A percentile compares a stretch with the other conserved stretches of the same genome.
Evolutionary conservation across 2,888 invertebrate species (phyloP).

Genomic region (Drosophila barbarae): DNA sequence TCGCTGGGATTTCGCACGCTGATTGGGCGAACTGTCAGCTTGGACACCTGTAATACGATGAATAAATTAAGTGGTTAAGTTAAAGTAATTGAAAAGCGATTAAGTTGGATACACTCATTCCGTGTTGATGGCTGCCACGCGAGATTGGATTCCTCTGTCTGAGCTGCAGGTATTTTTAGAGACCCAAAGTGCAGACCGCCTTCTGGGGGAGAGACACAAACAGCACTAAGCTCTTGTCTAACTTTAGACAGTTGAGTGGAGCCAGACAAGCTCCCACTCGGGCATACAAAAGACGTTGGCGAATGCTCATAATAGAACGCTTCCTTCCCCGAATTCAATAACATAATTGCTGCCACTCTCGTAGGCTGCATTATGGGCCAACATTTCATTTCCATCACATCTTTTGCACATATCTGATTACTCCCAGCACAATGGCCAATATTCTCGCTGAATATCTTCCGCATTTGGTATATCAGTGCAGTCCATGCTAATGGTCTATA

Average conservation of each 20-base stretch:
- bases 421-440: slow-evolving; percentile 44
- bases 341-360: slow-evolving; percentile 65
- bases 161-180: slow-evolving; percentile 18
- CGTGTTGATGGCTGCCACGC: slow-evolving; percentile 9
- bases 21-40: slow-evolving; percentile 57
- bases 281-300: neutral
- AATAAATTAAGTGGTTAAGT: slow-evolving; percentile 67
- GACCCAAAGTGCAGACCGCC: neutral
- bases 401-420: slow-evolving; percentile 57
- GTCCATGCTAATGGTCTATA: slow-evolving; percentile 58
- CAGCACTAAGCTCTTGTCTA: slow-evolving; percentile 2
- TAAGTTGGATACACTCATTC: slow-evolving; percentile 42
- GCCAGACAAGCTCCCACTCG: slow-evolving; percentile 6
- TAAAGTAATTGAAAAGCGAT: slow-evolving; percentile 70
- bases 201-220: neutral
- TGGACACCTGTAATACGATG: slow-evolving; percentile 68
- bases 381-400: slow-evolving; percentile 43
- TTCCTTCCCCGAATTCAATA: slow-evolving; percentile 53
- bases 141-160: slow-evolving; percentile 32
- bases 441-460: slow-evolving; percentile 43
- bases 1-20: slow-evolving; percentile 49
- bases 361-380: slow-evolving; percentile 53
- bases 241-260: neutral
- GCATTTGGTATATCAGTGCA: slow-evolving; percentile 53
- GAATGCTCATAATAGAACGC: slow-evolving; percentile 1